Evolutionary conservation across 2,797 vertebrate species (phyloP).

Genomic region (Crenichthys baileyi): DNA sequence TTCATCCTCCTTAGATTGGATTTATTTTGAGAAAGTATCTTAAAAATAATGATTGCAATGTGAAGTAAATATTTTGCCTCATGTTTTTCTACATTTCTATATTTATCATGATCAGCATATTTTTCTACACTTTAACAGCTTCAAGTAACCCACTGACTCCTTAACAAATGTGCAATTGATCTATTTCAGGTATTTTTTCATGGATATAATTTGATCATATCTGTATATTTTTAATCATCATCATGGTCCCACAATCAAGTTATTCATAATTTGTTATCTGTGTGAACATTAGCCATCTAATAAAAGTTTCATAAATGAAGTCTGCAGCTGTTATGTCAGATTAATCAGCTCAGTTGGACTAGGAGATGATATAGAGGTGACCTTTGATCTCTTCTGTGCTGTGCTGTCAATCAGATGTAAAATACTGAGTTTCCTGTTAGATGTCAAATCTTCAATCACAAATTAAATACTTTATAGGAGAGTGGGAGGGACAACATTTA

Average conservation of each 20-base stretch:
- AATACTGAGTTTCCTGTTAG: neutral
- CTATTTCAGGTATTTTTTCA: neutral
- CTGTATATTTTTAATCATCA: neutral
- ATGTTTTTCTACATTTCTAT: no score
- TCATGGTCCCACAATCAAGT: neutral
- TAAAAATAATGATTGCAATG: no score
- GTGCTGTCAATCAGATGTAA: neutral
- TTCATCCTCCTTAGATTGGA: no score
- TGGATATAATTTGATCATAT: neutral
- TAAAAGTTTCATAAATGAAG: constrained; percentile 20
- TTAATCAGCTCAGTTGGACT: constrained; percentile 29
- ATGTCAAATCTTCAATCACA: neutral
- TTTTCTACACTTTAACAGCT: no score
- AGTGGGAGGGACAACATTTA: neutral
- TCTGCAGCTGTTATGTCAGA: constrained; percentile 25
- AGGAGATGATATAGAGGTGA: constrained; percentile 28
- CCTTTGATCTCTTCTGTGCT: constrained; percentile 27
- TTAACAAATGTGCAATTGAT: neutral
- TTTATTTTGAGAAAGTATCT: no score
- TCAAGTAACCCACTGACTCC: no score
- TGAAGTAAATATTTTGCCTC: no score
- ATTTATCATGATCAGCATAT: no score
- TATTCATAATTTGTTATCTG: constrained; percentile 9
- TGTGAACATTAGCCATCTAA: constrained; percentile 23
- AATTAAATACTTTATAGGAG: neutral